Evolutionary conservation across 2,888 invertebrate genomes (phyloP).

Genomic region (Celastrina argiolus): DNA sequence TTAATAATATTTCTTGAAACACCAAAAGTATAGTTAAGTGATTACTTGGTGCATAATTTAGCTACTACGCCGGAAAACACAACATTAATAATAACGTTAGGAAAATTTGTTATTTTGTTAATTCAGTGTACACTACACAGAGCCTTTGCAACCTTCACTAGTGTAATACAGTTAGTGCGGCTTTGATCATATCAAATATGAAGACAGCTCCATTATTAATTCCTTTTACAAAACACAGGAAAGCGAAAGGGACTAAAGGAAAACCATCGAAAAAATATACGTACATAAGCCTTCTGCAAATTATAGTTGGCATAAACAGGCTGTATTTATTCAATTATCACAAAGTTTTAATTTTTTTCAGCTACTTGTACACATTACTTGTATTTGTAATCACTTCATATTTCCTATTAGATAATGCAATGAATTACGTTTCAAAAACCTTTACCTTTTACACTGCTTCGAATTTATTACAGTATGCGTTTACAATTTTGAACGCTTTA

Average conservation of each 20-base stretch:
- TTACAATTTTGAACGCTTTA: neutral
- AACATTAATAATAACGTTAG: neutral
- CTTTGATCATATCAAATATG: constrained; percentile 7
- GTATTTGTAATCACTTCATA: neutral
- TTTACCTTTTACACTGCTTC: neutral
- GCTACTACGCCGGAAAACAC: neutral
- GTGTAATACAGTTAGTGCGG: constrained; percentile 7
- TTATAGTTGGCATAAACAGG: constrained; percentile 9
- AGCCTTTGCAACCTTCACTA: neutral
- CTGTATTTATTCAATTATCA: constrained; percentile 1
- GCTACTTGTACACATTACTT: constrained; percentile 8
- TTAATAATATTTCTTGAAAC: neutral
- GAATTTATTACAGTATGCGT: neutral
- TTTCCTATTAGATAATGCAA: too few relatives aligned
- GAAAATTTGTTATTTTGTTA: neutral
- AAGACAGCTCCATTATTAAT: neutral
- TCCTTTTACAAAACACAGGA: neutral
- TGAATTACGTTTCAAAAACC: neutral
- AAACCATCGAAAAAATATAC: neutral
- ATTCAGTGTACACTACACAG: neutral
- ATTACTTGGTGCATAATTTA: constrained; percentile 10
- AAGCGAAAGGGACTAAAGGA: neutral
- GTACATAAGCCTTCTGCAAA: neutral
- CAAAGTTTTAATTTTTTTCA: neutral
- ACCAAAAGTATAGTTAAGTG: neutral